Evolutionary conservation across 2,888 invertebrate species (phyloP).

Genomic region (Hemaris fuciformis): DNA sequence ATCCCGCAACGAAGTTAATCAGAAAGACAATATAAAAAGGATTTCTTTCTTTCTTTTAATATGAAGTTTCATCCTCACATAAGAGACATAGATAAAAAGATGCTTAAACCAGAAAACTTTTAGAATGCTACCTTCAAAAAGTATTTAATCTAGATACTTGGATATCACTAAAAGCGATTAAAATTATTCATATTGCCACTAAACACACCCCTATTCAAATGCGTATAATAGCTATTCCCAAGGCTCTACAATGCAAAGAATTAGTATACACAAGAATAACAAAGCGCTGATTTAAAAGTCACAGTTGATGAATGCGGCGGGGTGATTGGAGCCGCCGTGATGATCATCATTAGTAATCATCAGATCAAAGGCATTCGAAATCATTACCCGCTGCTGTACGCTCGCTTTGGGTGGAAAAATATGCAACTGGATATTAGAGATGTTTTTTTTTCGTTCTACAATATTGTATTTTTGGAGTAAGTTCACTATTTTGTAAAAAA

Average conservation of each 20-base stretch:
- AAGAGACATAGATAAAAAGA: too few relatives aligned
- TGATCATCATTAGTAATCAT: constrained; percentile 52
- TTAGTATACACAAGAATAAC: background rate
- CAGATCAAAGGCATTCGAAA: constrained; percentile 45
- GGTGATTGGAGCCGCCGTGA: constrained; percentile 31
- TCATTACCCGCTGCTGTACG: background rate
- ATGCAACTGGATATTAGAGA: background rate
- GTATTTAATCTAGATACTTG: too few relatives aligned
- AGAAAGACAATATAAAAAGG: too few relatives aligned
- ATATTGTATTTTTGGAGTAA: background rate
- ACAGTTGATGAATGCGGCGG: constrained; percentile 31
- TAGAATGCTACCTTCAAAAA: too few relatives aligned
- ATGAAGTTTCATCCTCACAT: too few relatives aligned
- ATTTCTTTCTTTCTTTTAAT: too few relatives aligned
- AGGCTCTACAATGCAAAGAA: background rate
- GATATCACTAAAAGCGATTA: background rate
- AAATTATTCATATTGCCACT: background rate
- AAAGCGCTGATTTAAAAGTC: constrained; percentile 20
- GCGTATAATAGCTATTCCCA: background rate
- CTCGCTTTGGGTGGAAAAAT: background rate
- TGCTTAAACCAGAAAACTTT: too few relatives aligned
- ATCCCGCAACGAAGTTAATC: too few relatives aligned
- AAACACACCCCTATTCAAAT: background rate
- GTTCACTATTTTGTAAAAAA: too few relatives aligned
- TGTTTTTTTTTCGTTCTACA: background rate